Percentiles rank a stretch among this genome's conserved stretches.
These are phyloP conservation scores for Cheumatopsyche charites DNA, from an alignment of 1,140 invertebrate species.

Conservation along the genomic window DNA sequence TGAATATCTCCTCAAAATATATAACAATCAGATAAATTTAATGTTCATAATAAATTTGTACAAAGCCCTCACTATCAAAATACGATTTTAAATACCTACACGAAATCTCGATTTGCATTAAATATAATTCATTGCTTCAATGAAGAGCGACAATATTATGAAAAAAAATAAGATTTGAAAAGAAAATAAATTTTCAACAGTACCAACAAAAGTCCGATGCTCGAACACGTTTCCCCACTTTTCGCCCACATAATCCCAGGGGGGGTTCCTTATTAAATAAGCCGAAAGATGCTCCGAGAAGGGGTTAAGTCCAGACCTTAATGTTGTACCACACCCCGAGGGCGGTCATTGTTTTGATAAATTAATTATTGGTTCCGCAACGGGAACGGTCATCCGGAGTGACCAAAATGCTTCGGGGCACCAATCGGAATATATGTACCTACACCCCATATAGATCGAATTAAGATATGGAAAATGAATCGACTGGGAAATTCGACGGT, in stretches of 20 bases:
- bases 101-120: no score
- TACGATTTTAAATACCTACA: no score
- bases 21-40: slow-evolving; percentile 12
- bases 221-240: slow-evolving; percentile 22
- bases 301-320: slow-evolving; percentile 15
- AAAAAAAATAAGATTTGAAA: no score
- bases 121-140: no score
- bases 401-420: slow-evolving; percentile 25
- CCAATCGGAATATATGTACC: not conserved
- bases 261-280: slow-evolving; percentile 31
- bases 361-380: slow-evolving; percentile 32
- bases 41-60: no score
- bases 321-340: not conserved
- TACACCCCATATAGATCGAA: not conserved
- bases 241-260: slow-evolving; percentile 25
- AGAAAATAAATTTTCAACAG: no score
- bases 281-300: slow-evolving; percentile 10
- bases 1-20: slow-evolving; percentile 25
- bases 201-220: not conserved
- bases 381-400: slow-evolving; percentile 17
- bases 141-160: no score
- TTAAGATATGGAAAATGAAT: slow-evolving; percentile 7
- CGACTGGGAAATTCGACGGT: not conserved
- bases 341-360: slow-evolving; percentile 38
- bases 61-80: no score